Evolutionary conservation across 2,113 vertebrate species (phyloP).

Genomic region (Agapornis roseicollis): DNA sequence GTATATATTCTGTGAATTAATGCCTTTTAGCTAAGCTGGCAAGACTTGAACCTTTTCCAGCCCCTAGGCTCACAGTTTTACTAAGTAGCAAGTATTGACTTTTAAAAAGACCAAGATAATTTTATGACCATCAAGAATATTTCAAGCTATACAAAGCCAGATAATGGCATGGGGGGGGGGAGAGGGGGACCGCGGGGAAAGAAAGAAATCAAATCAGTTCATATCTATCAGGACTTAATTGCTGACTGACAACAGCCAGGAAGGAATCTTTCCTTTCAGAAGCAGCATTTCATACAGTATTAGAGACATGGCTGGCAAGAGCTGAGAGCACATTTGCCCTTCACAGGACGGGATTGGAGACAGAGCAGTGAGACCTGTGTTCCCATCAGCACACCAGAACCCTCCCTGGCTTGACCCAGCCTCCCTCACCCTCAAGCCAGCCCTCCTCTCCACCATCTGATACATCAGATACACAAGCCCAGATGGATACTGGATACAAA

Average conservation of each 20-base stretch:
- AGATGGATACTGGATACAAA: neutral
- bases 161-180: neutral
- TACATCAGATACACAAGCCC: rapidly evolving
- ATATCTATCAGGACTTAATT: slow-evolving; percentile 5
- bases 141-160: slow-evolving; percentile 3
- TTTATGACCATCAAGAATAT: slow-evolving; percentile 29
- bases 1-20: neutral
- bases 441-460: neutral
- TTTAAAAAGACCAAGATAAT: slow-evolving; percentile 40
- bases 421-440: neutral
- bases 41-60: slow-evolving; percentile 16
- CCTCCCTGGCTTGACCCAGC: neutral
- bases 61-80: neutral
- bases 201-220: neutral
- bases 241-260: neutral
- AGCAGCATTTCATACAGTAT: neutral
- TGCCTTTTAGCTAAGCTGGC: neutral
- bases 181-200: too few relatives aligned
- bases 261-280: neutral
- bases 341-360: rapidly evolving
- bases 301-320: neutral
- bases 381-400: rapidly evolving
- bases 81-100: slow-evolving; percentile 32
- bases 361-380: neutral
- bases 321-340: neutral